Evolutionary conservation across 1,140 invertebrate species (phyloP), one percentile per base, ranked within the genome.

Genomic region (Coboldia fuscipes): DNA sequence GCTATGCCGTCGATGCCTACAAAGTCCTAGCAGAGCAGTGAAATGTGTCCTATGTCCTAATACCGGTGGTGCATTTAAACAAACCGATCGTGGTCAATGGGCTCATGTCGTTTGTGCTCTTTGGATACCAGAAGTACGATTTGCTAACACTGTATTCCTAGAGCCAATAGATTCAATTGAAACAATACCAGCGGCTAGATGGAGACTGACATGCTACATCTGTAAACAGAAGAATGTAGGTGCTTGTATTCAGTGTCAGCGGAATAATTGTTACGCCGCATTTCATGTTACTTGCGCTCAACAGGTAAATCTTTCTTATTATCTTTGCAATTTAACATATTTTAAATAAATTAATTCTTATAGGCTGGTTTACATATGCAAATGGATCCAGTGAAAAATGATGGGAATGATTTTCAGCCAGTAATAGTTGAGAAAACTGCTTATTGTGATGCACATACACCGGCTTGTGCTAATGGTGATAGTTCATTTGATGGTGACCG

Each of bases 201-300:
- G 89, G 86, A 86, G 85, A 47, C 62, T 98, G 1, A 79, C 77
- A 2, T 98, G 94, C 50, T 96, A 88, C 48, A 83, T 98, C 33
- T 98, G 94, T 56, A 96, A 94, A 54, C 80, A 93, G 50, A 70
- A 84, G 40, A 76, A 81, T 28, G 74, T 79, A 1, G 94, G 94
- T 1, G 93, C 93, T 2, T 98, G 93, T 48, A 97, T 98, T 41
- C 94, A 98, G 57, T 98, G 94, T 56, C 86, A 96, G 50, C 85
- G 89, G 46, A 79, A 72, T 39, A 94, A 86, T 53, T 97, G 93
- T 54, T 97, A 94, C 48, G 80, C 82, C 34, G 92, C 92, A 5
- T 97, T 97, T 60, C 94, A 98, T 57, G 93, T 97, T 0, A 97
- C 93, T 1, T 98, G 94, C 60, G 93, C 92, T 0, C 92, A 97